Conservation (phyloP, 2,888 invertebrate genomes). For the Callinectes sapidus region DNA sequence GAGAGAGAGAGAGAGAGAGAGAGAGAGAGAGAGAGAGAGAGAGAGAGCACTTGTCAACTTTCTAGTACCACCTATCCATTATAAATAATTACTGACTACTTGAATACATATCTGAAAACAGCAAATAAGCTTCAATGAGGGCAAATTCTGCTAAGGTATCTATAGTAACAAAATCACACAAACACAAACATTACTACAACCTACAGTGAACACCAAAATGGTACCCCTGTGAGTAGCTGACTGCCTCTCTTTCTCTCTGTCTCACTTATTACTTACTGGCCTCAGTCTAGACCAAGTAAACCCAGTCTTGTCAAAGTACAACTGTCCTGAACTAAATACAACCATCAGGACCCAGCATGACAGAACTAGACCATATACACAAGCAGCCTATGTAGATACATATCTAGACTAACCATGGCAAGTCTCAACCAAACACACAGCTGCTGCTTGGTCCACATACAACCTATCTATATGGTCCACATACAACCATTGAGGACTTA, state of each 20-base stretch:
- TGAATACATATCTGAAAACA: neutral
- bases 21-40: neutral
- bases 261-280: neutral
- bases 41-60: neutral
- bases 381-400: neutral
- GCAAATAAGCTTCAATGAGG: neutral
- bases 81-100: neutral
- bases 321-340: neutral
- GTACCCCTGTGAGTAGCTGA: neutral
- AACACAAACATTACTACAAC: conserved; percentile 10
- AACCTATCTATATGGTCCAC: conserved; percentile 16
- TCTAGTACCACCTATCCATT: neutral
- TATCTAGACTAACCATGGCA: neutral
- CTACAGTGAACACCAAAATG: conserved; percentile 18
- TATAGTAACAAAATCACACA: conserved; percentile 18
- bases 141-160: neutral
- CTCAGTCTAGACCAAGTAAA: neutral
- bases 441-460: conserved; percentile 27
- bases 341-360: neutral
- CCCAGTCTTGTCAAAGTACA: neutral
- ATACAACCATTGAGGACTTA: conserved; percentile 1
- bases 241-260: conserved; percentile 23
- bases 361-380: conserved; percentile 1
- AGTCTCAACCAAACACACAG: conserved; percentile 19
- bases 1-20: neutral